These are phyloP conservation scores for Arenaria interpres DNA, from an alignment of 2,113 vertebrate species.

Conservation along the genomic window DNA sequence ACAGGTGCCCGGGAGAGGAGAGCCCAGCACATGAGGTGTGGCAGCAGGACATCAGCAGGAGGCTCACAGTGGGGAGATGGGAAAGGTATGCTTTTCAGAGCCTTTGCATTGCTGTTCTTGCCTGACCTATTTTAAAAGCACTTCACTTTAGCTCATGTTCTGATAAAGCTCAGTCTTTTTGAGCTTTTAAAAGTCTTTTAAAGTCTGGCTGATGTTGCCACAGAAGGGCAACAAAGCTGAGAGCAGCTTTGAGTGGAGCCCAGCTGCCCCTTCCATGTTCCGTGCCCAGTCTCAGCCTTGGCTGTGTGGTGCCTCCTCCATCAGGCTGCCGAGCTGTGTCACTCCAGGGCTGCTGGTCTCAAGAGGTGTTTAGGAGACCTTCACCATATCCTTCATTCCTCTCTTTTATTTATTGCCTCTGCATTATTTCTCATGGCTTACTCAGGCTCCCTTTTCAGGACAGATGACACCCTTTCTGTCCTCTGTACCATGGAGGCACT, in stretches of 20 bases:
- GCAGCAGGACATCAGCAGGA: background rate
- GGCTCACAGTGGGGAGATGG: background rate
- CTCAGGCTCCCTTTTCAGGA: background rate
- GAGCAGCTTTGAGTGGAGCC: background rate
- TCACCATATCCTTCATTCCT: background rate
- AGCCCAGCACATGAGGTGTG: fast-evolving
- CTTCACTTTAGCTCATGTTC: background rate
- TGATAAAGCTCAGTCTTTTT: background rate
- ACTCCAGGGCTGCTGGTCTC: background rate
- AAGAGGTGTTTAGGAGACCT: background rate
- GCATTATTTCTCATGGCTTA: background rate
- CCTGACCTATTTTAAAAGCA: background rate
- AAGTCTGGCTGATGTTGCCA: background rate
- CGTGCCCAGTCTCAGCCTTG: background rate
- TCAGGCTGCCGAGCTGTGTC: background rate
- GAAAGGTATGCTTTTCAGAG: background rate
- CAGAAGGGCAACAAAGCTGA: background rate
- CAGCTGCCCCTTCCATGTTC: background rate
- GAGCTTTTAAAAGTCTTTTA: background rate
- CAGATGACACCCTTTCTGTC: background rate
- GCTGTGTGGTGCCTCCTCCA: background rate
- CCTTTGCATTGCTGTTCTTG: background rate
- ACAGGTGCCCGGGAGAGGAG: background rate
- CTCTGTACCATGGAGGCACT: background rate
- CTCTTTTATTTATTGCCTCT: background rate